A percentile compares a stretch with the other conserved stretches of the same genome.
phyloP scores from a whole-genome alignment of 2,888 invertebrate species.

The Drosophila fungiperda region DNA sequence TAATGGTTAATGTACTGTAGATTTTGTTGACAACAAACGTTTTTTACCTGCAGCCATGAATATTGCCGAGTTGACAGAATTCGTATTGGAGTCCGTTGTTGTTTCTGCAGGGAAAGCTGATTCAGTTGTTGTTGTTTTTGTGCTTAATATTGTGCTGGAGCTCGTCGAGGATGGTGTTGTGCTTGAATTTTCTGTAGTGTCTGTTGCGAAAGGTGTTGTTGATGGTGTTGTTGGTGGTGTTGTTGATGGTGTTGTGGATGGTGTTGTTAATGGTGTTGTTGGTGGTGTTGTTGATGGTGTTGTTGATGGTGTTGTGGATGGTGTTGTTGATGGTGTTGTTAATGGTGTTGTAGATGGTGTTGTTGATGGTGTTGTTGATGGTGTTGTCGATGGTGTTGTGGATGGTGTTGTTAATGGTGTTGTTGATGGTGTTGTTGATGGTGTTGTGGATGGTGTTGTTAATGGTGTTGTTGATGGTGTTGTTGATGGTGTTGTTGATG shows the following conservation, averaged over 20 bases:
- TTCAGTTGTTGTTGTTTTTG: background rate
- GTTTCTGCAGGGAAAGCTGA: background rate
- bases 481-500: background rate
- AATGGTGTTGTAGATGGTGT: too few relatives aligned
- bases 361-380: background rate
- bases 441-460: background rate
- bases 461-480: background rate
- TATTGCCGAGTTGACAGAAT: background rate
- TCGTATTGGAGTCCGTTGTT: slow-evolving; percentile 1
- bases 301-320: background rate
- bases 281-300: background rate
- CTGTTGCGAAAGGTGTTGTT: background rate
- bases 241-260: background rate
- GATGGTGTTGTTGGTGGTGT: too few relatives aligned
- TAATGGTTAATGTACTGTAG: background rate
- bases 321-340: background rate
- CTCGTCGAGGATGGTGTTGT: background rate
- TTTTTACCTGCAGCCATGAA: background rate
- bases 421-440: background rate
- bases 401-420: background rate
- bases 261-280: too few relatives aligned
- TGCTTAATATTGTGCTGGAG: background rate
- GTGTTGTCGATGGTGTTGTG: background rate
- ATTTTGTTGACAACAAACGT: background rate
- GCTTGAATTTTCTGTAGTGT: background rate